These are phyloP conservation scores for Acrocephalus scirpaceus DNA, from an alignment of 2,797 vertebrate species.

Conservation along the genomic window DNA sequence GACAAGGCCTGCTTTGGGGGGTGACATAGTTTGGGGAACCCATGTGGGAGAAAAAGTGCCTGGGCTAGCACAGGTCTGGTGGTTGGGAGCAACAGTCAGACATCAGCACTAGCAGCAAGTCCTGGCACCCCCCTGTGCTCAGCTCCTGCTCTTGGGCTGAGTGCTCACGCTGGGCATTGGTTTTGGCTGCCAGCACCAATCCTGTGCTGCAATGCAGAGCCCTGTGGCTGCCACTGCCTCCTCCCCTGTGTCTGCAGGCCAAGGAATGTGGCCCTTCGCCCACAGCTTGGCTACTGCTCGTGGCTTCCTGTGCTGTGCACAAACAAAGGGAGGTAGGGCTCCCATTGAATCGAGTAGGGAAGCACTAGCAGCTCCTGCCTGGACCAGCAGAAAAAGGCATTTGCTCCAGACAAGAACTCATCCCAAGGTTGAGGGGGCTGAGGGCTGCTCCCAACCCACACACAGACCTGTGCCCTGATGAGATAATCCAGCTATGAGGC, in stretches of 20 bases:
- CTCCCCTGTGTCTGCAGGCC: not conserved
- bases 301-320: not conserved
- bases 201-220: constrained; percentile 1
- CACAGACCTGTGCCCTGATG: not conserved
- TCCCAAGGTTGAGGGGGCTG: not conserved
- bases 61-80: not conserved
- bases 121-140: fast-evolving
- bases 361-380: not conserved
- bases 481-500: not conserved
- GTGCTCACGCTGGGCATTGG: not conserved
- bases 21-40: not conserved
- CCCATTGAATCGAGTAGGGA: not conserved
- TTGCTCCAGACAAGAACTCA: not conserved
- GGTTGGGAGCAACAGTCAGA: not conserved
- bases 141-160: not conserved
- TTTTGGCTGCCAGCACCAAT: not conserved
- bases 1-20: not conserved
- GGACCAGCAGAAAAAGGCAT: not conserved
- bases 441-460: not conserved
- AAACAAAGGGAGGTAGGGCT: not conserved
- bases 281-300: not conserved
- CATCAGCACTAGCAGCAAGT: not conserved
- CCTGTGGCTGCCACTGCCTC: not conserved
- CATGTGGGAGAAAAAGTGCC: not conserved
- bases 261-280: constrained; percentile 37